phyloP scores from a whole-genome alignment of 2,113 vertebrate genomes.

The Dissostichus mawsoni region DNA sequence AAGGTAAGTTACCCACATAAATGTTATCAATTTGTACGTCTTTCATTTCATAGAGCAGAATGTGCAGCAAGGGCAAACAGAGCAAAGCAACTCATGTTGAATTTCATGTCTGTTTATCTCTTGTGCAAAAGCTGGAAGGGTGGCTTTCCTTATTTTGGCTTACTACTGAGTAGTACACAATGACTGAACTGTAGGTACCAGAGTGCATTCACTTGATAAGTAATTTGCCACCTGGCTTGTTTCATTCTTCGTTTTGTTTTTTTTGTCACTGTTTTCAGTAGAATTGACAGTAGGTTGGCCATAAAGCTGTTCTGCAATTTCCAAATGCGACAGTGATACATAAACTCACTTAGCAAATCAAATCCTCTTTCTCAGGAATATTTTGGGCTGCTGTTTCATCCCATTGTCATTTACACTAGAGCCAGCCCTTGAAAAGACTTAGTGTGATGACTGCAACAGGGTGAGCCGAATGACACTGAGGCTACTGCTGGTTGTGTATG shows the following conservation, averaged over 20 bases:
- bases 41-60: neutral
- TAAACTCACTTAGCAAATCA: slow-evolving; percentile 1
- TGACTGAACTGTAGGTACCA: neutral
- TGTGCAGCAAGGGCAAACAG: neutral
- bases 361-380: neutral
- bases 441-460: neutral
- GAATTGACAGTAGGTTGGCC: neutral
- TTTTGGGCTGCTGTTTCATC: slow-evolving; percentile 13
- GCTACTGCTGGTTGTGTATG: slow-evolving; percentile 3
- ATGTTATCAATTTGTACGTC: neutral
- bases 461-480: slow-evolving; percentile 19
- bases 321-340: slow-evolving; percentile 21
- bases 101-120: neutral
- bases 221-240: neutral
- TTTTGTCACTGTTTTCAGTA: neutral
- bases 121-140: slow-evolving; percentile 38
- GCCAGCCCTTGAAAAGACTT: neutral
- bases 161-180: neutral
- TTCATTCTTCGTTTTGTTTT: slow-evolving; percentile 12
- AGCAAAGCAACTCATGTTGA: neutral
- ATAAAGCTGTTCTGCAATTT: neutral
- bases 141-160: slow-evolving; percentile 39
- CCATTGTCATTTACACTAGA: neutral
- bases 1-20: slow-evolving; percentile 50
- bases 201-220: neutral